Evolutionary conservation across 2,888 invertebrate genomes (phyloP), one percentile per base, ranked within the genome.

Genomic region (Sialis lutaria): DNA sequence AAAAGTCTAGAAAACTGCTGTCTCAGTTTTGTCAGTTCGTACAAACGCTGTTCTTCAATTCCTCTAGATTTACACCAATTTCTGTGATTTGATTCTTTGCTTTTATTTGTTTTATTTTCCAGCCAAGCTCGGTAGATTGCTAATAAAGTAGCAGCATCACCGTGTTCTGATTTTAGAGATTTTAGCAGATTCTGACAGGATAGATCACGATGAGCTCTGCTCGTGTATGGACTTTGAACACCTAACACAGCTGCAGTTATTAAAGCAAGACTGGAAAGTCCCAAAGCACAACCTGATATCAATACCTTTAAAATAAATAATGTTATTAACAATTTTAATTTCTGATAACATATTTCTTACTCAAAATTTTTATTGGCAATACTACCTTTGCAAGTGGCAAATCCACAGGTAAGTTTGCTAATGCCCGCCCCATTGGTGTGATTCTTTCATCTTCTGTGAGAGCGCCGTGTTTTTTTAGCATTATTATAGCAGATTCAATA

Each of bases 31-130:
- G 88, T 89, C 58, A 93, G 84, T 66, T 98, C 98, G 59, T 96
- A 98, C 58, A 98, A 83, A 22, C 98, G 69, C 63, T 98, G 96
- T 61, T 98, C 97, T 64, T 98, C 97, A 6, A 98, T 70, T 0
- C 93, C 95, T 48, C 92, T 70, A 48, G 85, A 74, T 52, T 77
- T 77, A 55, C 95, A 91, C 97, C 98, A 98, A 49, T 79, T 77
- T 41, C 80, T 72, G 22, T 22, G 22, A 22, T 22, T 22, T 0
- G 79, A 75, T 46, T 57, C 49, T 58, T 57, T 9, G 56, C 54
- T 44, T 62, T 59, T 42, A 54, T 55, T 46, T 55, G 57, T 56
- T 59, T 91, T 91, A 34, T 85, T 74, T 54, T 79, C 74, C 37
- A 96, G 63, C 96, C 96, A 96, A 53, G 88, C 84, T 58, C 85